phyloP scores from a whole-genome alignment of 2,113 vertebrate species.

The Megaleporinus macrocephalus region DNA sequence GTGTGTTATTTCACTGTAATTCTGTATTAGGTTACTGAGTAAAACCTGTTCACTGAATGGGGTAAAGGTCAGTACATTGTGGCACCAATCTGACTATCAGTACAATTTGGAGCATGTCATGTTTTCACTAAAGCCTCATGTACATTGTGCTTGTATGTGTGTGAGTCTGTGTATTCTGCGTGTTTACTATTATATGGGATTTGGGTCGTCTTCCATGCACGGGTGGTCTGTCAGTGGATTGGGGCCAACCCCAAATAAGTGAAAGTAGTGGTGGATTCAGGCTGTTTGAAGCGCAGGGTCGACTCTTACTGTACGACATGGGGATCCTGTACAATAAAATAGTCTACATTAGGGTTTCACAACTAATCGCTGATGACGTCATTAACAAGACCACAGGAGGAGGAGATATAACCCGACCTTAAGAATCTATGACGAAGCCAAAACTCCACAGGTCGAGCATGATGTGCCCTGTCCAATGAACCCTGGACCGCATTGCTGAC shows the following conservation, averaged over 20 bases:
- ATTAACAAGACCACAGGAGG: too few species aligned
- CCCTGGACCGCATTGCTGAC: too few species aligned
- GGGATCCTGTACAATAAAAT: too few species aligned
- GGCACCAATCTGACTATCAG: constrained; percentile 24
- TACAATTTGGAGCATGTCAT: constrained; percentile 41
- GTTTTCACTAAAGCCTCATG: constrained; percentile 20
- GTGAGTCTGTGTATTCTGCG: constrained; percentile 6
- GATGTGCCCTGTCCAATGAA: too few species aligned
- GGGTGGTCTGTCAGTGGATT: constrained; percentile 58
- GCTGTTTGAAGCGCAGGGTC: too few species aligned
- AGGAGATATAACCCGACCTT: too few species aligned
- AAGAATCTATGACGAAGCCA: too few species aligned
- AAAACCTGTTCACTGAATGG: not conserved
- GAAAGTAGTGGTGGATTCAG: too few species aligned
- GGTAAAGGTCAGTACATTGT: not conserved
- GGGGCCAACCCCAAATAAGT: constrained; percentile 53
- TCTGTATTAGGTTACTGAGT: not conserved
- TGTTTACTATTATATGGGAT: constrained; percentile 54
- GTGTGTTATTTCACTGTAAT: not conserved
- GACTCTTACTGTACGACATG: too few species aligned
- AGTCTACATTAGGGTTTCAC: too few species aligned
- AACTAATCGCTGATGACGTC: too few species aligned
- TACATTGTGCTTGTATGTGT: constrained; percentile 33
- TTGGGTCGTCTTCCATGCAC: constrained; percentile 48
- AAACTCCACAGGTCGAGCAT: too few species aligned